Conservation (phyloP, 2,797 vertebrate species). For the Arctocebus calabarensis region DNA sequence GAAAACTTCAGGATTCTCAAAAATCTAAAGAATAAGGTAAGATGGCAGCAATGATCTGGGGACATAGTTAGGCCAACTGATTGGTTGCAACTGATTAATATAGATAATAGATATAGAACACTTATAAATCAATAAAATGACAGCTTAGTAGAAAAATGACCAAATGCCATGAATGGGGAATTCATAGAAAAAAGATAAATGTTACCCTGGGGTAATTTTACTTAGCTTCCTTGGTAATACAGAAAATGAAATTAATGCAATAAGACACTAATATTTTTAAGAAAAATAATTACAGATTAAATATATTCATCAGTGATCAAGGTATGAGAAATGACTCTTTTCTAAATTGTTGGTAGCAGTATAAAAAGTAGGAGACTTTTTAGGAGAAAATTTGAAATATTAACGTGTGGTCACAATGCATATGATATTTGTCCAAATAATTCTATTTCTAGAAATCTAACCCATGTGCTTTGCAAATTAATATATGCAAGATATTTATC, state of each 20-base stretch:
- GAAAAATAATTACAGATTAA: not conserved
- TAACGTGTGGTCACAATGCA: not conserved
- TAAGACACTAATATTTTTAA: not conserved
- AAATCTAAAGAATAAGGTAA: not conserved
- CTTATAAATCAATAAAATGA: not conserved
- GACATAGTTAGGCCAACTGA: not conserved
- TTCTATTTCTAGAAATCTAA: not conserved
- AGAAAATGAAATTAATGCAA: not conserved
- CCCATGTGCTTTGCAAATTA: not conserved
- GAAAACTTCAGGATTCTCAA: not conserved
- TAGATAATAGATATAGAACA: not conserved
- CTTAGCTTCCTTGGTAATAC: not conserved
- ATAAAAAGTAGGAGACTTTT: not conserved
- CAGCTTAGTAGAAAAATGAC: not conserved
- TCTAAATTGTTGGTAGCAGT: not conserved
- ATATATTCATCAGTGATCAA: not conserved
- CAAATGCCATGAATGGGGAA: not conserved
- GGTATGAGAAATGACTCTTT: not conserved
- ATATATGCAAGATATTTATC: not conserved
- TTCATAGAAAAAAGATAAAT: not conserved
- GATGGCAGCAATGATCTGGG: not conserved
- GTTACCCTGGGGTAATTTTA: not conserved
- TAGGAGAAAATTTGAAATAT: not conserved
- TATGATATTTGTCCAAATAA: not conserved
- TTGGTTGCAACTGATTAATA: not conserved